Evolutionary conservation across 2,113 vertebrate species (phyloP).

Genomic region (Brachirus orientalis): DNA sequence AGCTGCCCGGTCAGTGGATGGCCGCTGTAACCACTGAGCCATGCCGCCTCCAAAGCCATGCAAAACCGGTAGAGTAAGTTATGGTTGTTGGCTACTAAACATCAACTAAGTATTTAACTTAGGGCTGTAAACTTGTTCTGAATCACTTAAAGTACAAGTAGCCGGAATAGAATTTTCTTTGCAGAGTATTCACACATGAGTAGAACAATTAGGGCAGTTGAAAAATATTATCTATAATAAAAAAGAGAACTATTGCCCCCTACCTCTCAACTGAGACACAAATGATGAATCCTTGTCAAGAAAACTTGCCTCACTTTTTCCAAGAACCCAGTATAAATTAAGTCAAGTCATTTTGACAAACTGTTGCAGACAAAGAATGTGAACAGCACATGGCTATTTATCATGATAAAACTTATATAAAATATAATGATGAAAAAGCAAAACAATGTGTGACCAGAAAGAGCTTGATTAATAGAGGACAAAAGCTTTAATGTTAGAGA

Average conservation of each 20-base stretch:
- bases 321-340: no score
- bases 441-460: background rate
- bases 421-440: background rate
- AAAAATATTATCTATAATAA: no score
- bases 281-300: no score
- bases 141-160: conserved; percentile 3
- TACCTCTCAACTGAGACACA: no score
- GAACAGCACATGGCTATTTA: background rate
- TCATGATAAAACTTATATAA: conserved; percentile 3
- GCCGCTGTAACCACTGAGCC: no score
- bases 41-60: no score
- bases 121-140: background rate
- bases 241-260: no score
- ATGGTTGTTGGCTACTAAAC: background rate
- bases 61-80: background rate
- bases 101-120: background rate
- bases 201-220: conserved; percentile 12
- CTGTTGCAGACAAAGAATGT: background rate
- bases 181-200: conserved; percentile 10
- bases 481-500: no score
- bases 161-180: no score
- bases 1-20: no score
- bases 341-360: no score
- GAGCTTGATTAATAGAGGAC: conserved; percentile 13
- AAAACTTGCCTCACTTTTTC: no score